phyloP scores from a whole-genome alignment of 2,888 invertebrate species.

The Meteorus colon region DNA sequence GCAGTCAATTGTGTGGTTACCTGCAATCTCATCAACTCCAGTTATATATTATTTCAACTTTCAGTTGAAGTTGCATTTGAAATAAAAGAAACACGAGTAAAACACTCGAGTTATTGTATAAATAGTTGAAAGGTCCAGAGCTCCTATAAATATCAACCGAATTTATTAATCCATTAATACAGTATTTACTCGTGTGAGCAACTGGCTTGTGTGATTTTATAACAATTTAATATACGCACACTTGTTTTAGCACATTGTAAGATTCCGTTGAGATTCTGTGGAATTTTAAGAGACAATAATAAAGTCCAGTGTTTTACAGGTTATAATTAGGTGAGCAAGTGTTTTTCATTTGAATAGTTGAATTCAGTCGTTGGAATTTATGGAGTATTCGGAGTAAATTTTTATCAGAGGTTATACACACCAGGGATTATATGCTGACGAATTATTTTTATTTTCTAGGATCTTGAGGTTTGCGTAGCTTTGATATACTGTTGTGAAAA shows the following conservation, averaged over 20 bases:
- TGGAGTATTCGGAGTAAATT: too few species aligned
- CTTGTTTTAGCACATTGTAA: background rate
- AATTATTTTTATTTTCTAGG: background rate
- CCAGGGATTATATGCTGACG: background rate
- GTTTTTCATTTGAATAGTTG: too few species aligned
- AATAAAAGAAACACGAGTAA: too few species aligned
- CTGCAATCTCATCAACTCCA: background rate
- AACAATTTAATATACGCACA: background rate
- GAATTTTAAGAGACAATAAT: background rate
- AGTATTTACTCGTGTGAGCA: too few species aligned
- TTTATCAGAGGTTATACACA: background rate
- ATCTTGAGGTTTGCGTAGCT: background rate
- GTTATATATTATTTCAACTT: background rate
- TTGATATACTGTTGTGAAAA: constrained; percentile 72
- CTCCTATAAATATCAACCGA: too few species aligned
- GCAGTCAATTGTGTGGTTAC: background rate
- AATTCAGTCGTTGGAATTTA: too few species aligned
- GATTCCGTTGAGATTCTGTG: background rate
- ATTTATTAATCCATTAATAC: too few species aligned
- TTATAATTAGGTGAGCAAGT: background rate
- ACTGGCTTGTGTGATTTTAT: too few species aligned
- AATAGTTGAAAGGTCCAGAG: too few species aligned
- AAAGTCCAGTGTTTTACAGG: background rate
- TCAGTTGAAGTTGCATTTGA: background rate
- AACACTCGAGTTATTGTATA: too few species aligned